Evolutionary conservation across 2,113 vertebrate species (phyloP), one percentile per base, ranked within the genome.

Genomic region (Syngnathus floridae): DNA sequence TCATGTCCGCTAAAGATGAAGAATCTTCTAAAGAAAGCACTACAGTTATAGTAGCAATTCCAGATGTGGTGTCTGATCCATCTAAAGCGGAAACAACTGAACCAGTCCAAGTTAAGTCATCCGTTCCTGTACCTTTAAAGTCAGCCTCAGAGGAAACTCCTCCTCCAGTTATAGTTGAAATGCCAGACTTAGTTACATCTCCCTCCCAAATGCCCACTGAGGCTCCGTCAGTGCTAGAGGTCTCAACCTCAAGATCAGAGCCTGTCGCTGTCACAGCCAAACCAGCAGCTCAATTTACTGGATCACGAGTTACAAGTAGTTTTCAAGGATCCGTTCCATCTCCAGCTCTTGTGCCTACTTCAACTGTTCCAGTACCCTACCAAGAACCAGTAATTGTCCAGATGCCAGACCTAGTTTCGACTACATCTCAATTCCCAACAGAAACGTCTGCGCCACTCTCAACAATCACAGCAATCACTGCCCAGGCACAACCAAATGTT

Each of bases 391-490:
- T 84, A 36, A 69, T 85, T 70, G 84, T 89, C 1, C 84, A 87
- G 70, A 90, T 90, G 84, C 82, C 87, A 68, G 81, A 88, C 52
- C 21, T 86, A 11, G 84, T 88, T 75, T 88, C 86, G 75, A 83
- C 87, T 62, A 74, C 86, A 74, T 80, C 85, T 70, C 67, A 79
- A 67, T 62, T 82, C 22, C 66, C 72, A 73, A 31, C 48, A 56
- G 74, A 82, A 71, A 52, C 68, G 5, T 73, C 82, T 64, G 40
- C 64, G 40, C 64, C 82, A 67, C 75, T 71, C 7, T 82, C 82
- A 73, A 69, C 78, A 52, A 62, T 59, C 35, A 58, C 82, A 73
- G 67, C 78, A 52, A 65, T 56, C 35, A 58, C 75, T 49, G 46
- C 67, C 67, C 68, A 75, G 70, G 61, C 65, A 21, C 72, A 80